These are phyloP conservation scores for Maniola hyperantus DNA, from an alignment of 2,888 invertebrate species.

Conservation along the genomic window DNA sequence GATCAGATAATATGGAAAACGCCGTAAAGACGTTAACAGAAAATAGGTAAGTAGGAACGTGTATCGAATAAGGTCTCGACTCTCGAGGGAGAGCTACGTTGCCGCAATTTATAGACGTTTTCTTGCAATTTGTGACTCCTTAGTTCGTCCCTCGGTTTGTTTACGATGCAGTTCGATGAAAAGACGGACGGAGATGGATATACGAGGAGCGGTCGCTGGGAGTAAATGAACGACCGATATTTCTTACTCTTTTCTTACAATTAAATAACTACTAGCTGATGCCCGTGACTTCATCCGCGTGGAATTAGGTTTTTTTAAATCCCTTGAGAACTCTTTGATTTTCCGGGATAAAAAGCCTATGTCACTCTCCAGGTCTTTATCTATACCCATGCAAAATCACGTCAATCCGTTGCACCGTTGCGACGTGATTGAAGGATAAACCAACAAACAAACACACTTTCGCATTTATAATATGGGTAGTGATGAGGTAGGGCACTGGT, in stretches of 20 bases:
- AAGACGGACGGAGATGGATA: slow-evolving; percentile 17
- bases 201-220: slow-evolving; percentile 14
- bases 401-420: no score
- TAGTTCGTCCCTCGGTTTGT: slow-evolving; percentile 26
- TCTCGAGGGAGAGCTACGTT: slow-evolving; percentile 50
- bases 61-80: slow-evolving; percentile 44
- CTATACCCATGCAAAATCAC: no score
- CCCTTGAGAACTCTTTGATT: no score
- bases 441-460: no score
- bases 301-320: no score
- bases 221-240: not conserved
- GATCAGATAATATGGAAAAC: slow-evolving; percentile 7
- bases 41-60: slow-evolving; percentile 26
- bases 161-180: slow-evolving; percentile 28
- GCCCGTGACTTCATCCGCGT: no score
- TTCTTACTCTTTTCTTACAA: not conserved
- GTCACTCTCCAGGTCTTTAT: no score
- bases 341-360: no score
- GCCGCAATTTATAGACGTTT: slow-evolving; percentile 49
- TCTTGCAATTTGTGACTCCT: slow-evolving; percentile 37
- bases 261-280: no score
- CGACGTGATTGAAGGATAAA: no score
- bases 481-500: no score
- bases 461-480: no score
- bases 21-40: slow-evolving; percentile 20